A percentile compares a stretch with the other conserved stretches of the same genome.
These are phyloP conservation scores for Perca fluviatilis DNA, from an alignment of 2,113 vertebrate genomes.

Conservation along the genomic window DNA sequence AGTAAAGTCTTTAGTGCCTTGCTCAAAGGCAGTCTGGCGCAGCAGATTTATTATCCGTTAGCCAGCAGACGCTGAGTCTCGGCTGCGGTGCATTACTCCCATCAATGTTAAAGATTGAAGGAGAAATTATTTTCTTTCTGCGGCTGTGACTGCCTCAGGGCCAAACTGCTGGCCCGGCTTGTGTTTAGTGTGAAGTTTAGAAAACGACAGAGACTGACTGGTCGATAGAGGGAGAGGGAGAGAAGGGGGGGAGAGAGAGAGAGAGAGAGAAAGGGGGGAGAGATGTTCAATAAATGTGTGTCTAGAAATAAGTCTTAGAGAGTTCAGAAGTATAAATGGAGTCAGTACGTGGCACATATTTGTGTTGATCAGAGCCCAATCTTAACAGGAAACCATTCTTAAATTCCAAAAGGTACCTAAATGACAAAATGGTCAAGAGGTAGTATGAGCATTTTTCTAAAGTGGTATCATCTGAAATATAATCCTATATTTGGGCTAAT, in stretches of 20 bases:
- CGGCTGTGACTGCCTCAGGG: background rate
- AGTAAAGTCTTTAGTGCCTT: constrained; percentile 17
- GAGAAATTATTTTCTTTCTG: constrained; percentile 6
- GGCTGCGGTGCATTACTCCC: constrained; percentile 22
- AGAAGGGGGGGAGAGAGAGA: background rate
- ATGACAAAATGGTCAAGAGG: background rate
- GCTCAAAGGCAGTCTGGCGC: background rate
- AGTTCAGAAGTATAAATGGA: background rate
- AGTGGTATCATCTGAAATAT: too few relatives aligned
- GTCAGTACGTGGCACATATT: rapidly evolving
- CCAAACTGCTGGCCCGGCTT: background rate
- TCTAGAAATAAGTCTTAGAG: background rate
- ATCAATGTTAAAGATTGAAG: constrained; percentile 19
- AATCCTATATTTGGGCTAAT: too few relatives aligned
- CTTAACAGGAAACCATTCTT: background rate
- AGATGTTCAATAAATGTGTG: background rate
- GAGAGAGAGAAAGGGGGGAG: background rate
- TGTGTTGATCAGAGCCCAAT: background rate
- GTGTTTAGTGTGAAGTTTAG: constrained; percentile 12
- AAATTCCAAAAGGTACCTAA: background rate
- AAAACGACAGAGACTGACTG: background rate
- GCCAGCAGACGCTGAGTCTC: background rate
- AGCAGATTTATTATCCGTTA: constrained; percentile 23
- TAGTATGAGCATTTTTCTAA: background rate
- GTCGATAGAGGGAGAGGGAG: background rate